Evolutionary conservation across 2,113 vertebrate genomes (phyloP).

Genomic region (Abramis brama): DNA sequence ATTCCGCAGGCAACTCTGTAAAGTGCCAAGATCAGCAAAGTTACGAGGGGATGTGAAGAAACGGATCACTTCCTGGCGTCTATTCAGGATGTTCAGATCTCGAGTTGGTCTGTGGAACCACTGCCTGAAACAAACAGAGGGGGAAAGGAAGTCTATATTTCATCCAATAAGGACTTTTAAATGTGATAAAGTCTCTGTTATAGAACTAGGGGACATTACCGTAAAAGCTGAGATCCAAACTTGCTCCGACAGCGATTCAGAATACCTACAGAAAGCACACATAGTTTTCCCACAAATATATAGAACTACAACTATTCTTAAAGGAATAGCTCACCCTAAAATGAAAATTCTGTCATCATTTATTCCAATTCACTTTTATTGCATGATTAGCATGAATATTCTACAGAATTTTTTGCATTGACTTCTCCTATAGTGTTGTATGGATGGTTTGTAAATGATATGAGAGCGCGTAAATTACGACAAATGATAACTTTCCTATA

Average conservation of each 20-base stretch:
- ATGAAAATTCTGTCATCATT: background rate
- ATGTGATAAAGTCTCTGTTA: background rate
- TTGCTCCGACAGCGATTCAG: conserved; percentile 75
- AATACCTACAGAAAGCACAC: conserved; percentile 65
- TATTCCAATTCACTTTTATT: background rate
- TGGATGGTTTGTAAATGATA: background rate
- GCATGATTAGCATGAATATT: background rate
- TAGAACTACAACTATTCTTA: too few relatives aligned
- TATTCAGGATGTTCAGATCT: conserved; percentile 81
- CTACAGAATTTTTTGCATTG: background rate
- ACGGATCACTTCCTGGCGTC: conserved; percentile 89
- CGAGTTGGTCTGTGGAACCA: conserved; percentile 91
- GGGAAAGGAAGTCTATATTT: background rate
- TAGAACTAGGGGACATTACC: conserved; percentile 61
- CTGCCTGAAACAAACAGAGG: conserved; percentile 67
- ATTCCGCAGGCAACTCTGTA: conserved; percentile 86
- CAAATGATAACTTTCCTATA: background rate
- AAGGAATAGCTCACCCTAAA: too few relatives aligned
- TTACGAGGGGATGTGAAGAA: conserved; percentile 90
- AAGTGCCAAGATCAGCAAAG: conserved; percentile 80
- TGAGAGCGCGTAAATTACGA: background rate
- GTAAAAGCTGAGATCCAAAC: conserved; percentile 76
- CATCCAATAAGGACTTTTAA: too few relatives aligned
- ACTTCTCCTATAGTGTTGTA: background rate
- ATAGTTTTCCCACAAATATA: too few relatives aligned